A percentile compares a stretch with the other conserved stretches of the same genome.
Conservation (phyloP, 2,888 invertebrate genomes). For the Schrankia costaestrigalis region DNA sequence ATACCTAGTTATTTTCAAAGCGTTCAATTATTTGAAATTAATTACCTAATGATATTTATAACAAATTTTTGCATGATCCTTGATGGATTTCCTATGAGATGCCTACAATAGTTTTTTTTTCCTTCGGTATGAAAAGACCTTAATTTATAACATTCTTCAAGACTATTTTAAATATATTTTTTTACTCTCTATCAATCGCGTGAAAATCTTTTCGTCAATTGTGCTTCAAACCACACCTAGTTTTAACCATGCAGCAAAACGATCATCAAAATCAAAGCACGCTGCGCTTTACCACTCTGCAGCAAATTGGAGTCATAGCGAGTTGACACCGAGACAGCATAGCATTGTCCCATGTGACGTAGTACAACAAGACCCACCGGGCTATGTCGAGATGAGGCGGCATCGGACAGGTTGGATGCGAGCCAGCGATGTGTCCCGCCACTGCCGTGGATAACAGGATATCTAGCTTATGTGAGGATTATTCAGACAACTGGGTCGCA, state of each 20-base stretch:
- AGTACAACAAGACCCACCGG: constrained; percentile 35
- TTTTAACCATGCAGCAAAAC: constrained; percentile 29
- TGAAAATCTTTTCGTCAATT: too few relatives aligned
- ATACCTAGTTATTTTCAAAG: too few relatives aligned
- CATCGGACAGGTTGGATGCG: constrained; percentile 50
- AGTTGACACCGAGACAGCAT: constrained; percentile 35
- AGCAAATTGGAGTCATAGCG: constrained; percentile 41
- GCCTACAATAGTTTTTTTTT: too few relatives aligned
- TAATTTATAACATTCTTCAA: too few relatives aligned
- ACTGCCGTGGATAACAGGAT: constrained; percentile 42
- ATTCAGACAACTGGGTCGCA: constrained; percentile 45
- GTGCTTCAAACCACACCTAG: too few relatives aligned
- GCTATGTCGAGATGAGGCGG: constrained; percentile 32
- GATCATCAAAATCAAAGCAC: constrained; percentile 16
- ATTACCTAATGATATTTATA: too few relatives aligned
- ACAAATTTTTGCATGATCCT: too few relatives aligned
- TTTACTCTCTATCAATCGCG: too few relatives aligned
- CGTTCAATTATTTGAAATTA: too few relatives aligned
- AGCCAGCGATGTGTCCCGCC: constrained; percentile 55
- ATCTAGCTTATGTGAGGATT: constrained; percentile 48
- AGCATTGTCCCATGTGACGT: constrained; percentile 43
- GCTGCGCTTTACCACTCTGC: constrained; percentile 22
- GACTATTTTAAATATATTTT: too few relatives aligned
- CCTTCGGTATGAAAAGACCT: too few relatives aligned
- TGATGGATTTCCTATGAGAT: too few relatives aligned